Conservation (phyloP, 2,113 vertebrate species). For the Telmatochromis brachygnathus region DNA sequence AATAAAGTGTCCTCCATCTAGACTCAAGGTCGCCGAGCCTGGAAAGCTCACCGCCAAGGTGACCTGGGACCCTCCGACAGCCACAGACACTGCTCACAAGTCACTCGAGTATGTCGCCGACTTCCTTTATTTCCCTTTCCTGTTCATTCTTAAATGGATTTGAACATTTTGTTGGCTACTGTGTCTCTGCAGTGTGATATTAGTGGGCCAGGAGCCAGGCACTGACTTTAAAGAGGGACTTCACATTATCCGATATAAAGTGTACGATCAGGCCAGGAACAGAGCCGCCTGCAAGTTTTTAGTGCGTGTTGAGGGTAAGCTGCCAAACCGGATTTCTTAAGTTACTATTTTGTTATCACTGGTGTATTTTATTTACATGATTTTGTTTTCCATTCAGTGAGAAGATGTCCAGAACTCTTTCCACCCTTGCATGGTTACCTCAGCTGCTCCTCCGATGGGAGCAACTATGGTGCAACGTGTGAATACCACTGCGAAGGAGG, state of each 20-base stretch:
- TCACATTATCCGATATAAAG: constrained; percentile 83
- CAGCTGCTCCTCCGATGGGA: constrained; percentile 80
- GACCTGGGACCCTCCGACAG: constrained; percentile 83
- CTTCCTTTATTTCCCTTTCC: not conserved
- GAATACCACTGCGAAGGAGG: constrained; percentile 86
- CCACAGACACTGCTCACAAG: constrained; percentile 86
- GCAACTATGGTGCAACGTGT: constrained; percentile 88
- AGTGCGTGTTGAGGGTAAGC: constrained; percentile 84
- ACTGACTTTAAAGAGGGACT: constrained; percentile 83
- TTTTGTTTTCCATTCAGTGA: constrained; percentile 67
- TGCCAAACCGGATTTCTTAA: not conserved
- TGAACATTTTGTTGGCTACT: not conserved
- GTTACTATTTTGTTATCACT: not conserved
- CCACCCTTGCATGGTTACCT: constrained; percentile 81
- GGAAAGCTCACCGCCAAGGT: constrained; percentile 83
- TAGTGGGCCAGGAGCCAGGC: constrained; percentile 79
- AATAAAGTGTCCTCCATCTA: constrained; percentile 85
- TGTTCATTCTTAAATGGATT: not conserved
- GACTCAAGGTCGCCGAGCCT: constrained; percentile 84
- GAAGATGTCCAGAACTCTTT: constrained; percentile 78
- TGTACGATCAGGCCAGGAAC: constrained; percentile 87
- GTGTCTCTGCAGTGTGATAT: constrained; percentile 69
- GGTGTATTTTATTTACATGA: not conserved
- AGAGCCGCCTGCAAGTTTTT: constrained; percentile 92
- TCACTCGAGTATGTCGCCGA: constrained; percentile 73